These are phyloP conservation scores for Odontothrips loti DNA, from an alignment of 2,888 invertebrate species.

Conservation along the genomic window DNA sequence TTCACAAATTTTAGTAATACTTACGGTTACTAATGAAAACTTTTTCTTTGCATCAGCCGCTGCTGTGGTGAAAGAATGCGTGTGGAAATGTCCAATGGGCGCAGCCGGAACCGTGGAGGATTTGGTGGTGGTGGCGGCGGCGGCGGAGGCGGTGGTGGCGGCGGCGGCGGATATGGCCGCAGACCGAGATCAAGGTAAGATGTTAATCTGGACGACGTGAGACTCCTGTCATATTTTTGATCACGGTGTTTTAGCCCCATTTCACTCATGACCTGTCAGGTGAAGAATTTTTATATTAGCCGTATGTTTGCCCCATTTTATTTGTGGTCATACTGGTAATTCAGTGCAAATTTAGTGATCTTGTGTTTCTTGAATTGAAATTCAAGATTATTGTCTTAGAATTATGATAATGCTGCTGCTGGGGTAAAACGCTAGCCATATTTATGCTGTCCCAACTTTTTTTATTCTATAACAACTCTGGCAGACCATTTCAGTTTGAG, in stretches of 20 bases:
- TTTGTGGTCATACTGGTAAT: background rate
- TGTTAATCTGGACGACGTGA: no score
- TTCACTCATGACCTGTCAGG: background rate
- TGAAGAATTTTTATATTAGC: background rate
- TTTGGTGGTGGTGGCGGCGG: constrained; percentile 14
- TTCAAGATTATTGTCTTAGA: no score
- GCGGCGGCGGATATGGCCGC: constrained; percentile 42
- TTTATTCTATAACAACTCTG: background rate
- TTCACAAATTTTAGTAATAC: background rate
- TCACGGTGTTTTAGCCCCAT: no score
- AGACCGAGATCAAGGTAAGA: constrained; percentile 32
- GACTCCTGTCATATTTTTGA: no score
- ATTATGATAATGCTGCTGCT: no score
- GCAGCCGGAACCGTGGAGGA: constrained; percentile 4
- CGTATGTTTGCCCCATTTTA: background rate
- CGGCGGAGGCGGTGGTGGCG: constrained; percentile 43
- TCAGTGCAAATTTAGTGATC: background rate
- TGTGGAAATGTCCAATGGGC: constrained; percentile 74
- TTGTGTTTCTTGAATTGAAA: no score
- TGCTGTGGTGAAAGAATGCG: constrained; percentile 85
- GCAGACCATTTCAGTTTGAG: background rate
- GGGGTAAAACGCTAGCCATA: no score
- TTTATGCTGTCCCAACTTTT: no score
- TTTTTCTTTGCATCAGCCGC: constrained; percentile 53
- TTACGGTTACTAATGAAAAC: no score